Base-by-base conservation (phyloP, 2,888 invertebrate genomes). In the Epirrita christyi region DNA sequence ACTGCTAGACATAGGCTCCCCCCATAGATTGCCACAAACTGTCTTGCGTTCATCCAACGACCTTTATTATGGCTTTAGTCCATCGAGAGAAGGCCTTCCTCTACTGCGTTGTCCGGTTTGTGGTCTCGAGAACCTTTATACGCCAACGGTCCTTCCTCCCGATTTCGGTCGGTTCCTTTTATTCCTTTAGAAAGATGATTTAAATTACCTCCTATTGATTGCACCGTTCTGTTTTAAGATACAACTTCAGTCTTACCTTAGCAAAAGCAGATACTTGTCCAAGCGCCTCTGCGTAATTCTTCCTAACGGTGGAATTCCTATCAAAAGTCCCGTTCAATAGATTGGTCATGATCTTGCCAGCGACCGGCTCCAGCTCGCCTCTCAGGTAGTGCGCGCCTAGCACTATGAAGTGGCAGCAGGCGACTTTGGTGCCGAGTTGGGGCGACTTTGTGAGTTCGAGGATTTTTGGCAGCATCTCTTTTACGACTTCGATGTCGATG, bases 261-360 rank as follows among this genome's bases (percentile, higher is more conserved):
- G 97, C 97, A 59, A 94, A 93, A 11, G 95, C 95, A 7, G 97
- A 95, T 5, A 98, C 92, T 75, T 97, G 96, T 0, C 98, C 98
- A 60, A 98, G 94, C 13, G 97, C 95, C 53, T 94, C 93, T 0
- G 98, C 96, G 80, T 96, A 97, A 64, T 96, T 95, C 86, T 97
- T 97, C 71, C 97, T 93, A 0, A 98, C 95, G 0, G 96, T 95
- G 0, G 94, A 91, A 78, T 98, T 98, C 58, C 97, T 94, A 83
- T 98, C 98, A 44, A 95, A 95, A 13, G 98, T 91, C 0, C 97
- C 97, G 67, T 94, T 94, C 37, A 97, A 92, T 51, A 97, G 85
- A 8, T 70, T 84, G 0, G 85, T 80, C 81, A 94, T 86, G 42
- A 94, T 92, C 76, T 94, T 94, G 6, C 93, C 92, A 0, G 93